Evolutionary conservation across 2,888 invertebrate species (phyloP).

Genomic region (Limenitis camilla): DNA sequence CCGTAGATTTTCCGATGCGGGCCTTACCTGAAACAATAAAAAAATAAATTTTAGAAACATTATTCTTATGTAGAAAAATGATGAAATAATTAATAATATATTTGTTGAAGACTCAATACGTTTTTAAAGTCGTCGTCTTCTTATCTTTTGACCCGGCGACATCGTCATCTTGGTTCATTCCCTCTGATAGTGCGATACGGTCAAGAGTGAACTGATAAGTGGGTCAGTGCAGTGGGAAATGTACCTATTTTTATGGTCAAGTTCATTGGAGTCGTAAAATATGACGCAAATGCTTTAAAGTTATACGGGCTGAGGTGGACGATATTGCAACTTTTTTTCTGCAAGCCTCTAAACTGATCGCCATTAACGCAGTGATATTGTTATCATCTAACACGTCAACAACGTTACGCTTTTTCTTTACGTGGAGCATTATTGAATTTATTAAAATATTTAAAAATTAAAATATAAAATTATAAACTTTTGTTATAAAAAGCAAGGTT

Average conservation of each 20-base stretch:
- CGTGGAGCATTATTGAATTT: not conserved
- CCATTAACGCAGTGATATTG: too few species aligned
- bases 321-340: not conserved
- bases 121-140: constrained; percentile 63
- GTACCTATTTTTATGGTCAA: constrained; percentile 56
- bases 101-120: constrained; percentile 28
- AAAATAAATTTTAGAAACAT: constrained; percentile 16
- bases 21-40: constrained; percentile 66
- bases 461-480: not conserved
- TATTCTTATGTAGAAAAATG: not conserved
- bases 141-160: constrained; percentile 52
- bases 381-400: too few species aligned
- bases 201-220: constrained; percentile 57
- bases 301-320: constrained; percentile 3
- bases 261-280: constrained; percentile 41
- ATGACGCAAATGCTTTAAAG: constrained; percentile 14
- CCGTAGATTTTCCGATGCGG: constrained; percentile 16
- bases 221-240: constrained; percentile 58
- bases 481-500: not conserved
- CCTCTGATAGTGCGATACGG: constrained; percentile 52
- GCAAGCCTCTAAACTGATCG: not conserved
- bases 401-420: too few species aligned
- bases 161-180: constrained; percentile 48
- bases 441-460: not conserved
- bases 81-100: not conserved